phyloP scores from a whole-genome alignment of 2,797 vertebrate species.

The Chelidonichthys spinosus region DNA sequence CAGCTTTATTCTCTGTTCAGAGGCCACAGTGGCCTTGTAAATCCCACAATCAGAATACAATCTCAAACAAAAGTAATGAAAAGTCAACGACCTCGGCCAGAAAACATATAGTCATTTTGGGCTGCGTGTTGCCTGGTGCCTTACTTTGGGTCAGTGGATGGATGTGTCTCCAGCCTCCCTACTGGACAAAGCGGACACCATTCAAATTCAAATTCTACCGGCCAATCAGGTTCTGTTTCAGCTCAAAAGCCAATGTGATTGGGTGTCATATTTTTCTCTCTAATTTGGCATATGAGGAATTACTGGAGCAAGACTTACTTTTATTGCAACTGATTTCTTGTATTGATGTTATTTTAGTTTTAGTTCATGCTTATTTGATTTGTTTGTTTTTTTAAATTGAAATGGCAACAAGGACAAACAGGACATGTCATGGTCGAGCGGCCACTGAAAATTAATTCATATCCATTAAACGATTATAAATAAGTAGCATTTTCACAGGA shows the following conservation, averaged over 20 bases:
- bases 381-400: not conserved
- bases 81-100: not conserved
- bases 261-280: not conserved
- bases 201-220: conserved; percentile 58
- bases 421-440: not conserved
- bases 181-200: conserved; percentile 50
- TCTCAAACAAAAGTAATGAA: conserved; percentile 18
- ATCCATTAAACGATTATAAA: conserved; percentile 23
- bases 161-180: conserved; percentile 48
- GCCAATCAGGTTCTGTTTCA: conserved; percentile 56
- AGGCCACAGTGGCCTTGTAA: conserved; percentile 16
- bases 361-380: conserved; percentile 20
- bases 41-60: conserved; percentile 18
- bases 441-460: not conserved
- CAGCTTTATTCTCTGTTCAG: conserved; percentile 22
- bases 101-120: conserved; percentile 5
- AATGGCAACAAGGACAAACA: conserved; percentile 24
- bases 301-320: not conserved
- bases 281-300: not conserved
- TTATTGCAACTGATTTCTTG: conserved; percentile 10
- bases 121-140: conserved; percentile 15
- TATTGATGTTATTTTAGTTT: not conserved
- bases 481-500: conserved; percentile 1
- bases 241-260: conserved; percentile 17
- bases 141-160: conserved; percentile 45